Conservation (phyloP, 1,140 invertebrate genomes). For the Venustaconcha ellipsiformis region DNA sequence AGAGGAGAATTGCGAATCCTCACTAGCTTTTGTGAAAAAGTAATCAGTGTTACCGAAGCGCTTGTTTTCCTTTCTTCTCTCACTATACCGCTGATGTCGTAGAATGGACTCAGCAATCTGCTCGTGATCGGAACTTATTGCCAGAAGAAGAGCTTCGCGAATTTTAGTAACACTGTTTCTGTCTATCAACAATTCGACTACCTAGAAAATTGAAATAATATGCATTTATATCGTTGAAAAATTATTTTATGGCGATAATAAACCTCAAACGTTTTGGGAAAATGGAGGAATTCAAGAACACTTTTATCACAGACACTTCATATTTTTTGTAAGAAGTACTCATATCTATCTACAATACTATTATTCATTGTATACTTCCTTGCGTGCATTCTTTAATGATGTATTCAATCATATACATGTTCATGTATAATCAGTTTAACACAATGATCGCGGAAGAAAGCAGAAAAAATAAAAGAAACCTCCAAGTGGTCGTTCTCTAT, state of each 20-base stretch:
- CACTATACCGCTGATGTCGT: conserved; percentile 53
- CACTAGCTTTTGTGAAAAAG: conserved; percentile 37
- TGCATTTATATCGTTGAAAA: no score
- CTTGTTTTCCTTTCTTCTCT: conserved; percentile 38
- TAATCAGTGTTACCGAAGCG: conserved; percentile 38
- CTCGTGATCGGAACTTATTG: conserved; percentile 58
- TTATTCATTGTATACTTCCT: not conserved
- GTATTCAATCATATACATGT: no score
- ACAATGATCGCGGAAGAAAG: not conserved
- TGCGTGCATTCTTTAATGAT: not conserved
- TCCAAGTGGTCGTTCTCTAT: conserved; percentile 60
- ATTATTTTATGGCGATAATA: no score
- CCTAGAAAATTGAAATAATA: conserved; percentile 8
- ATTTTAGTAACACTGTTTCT: conserved; percentile 43
- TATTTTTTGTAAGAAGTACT: not conserved
- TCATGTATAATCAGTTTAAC: not conserved
- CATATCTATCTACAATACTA: not conserved
- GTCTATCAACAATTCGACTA: conserved; percentile 46
- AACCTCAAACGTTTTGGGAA: no score
- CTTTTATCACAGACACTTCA: not conserved
- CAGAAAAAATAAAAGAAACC: conserved; percentile 17
- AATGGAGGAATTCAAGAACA: not conserved
- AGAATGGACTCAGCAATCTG: conserved; percentile 61
- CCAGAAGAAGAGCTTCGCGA: conserved; percentile 56
- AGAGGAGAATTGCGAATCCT: conserved; percentile 46